A percentile compares a stretch with the other conserved stretches of the same genome.
Conservation (phyloP, 2,888 invertebrate genomes). For the Idaea biselata region DNA sequence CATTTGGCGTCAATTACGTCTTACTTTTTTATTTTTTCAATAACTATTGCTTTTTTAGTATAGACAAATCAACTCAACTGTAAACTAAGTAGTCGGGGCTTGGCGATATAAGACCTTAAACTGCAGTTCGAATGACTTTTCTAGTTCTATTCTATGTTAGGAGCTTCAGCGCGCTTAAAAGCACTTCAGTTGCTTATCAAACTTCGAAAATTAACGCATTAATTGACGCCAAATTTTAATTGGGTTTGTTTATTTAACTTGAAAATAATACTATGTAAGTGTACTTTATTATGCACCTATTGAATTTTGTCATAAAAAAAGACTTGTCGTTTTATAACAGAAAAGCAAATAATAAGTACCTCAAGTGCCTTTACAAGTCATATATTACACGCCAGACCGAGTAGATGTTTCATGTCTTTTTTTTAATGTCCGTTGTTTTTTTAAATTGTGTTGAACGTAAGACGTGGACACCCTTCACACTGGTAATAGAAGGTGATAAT, state of each 20-base stretch:
- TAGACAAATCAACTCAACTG: no score
- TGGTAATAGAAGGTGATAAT: constrained; percentile 75
- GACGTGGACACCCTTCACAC: constrained; percentile 77
- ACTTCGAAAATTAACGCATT: no score
- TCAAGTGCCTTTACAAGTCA: constrained; percentile 77
- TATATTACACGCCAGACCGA: constrained; percentile 56
- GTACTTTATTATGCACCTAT: neutral
- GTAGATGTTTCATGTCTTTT: constrained; percentile 35
- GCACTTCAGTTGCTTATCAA: no score
- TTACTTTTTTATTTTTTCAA: no score
- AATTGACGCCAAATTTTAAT: no score
- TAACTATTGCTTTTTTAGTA: no score
- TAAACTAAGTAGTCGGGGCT: no score
- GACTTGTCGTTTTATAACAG: constrained; percentile 60
- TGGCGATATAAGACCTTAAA: no score
- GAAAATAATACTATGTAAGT: constrained; percentile 3
- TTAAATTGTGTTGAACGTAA: constrained; percentile 75
- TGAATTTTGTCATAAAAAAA: constrained; percentile 15
- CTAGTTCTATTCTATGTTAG: no score
- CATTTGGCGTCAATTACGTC: no score
- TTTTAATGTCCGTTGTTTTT: constrained; percentile 52
- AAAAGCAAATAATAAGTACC: constrained; percentile 63
- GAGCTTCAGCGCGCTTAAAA: no score
- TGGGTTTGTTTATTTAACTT: constrained; percentile 10
- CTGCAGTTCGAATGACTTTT: no score